phyloP scores from a whole-genome alignment of 1,140 invertebrate genomes.

The Oppia nitens region DNA sequence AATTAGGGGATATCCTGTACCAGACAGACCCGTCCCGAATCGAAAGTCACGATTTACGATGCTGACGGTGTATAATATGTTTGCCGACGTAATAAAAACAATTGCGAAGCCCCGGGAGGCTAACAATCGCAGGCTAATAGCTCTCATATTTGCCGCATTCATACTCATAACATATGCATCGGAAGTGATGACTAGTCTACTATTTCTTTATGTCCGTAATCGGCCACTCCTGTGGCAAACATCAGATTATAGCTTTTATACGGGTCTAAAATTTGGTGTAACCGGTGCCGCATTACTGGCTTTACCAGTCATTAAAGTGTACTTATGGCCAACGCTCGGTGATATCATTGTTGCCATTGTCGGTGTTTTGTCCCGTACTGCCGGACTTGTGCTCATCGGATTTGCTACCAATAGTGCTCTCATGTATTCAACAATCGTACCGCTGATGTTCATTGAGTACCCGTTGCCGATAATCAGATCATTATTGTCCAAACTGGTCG shows the following conservation, averaged over 20 bases:
- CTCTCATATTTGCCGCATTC: slow-evolving; percentile 25
- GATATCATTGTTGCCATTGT: slow-evolving; percentile 27
- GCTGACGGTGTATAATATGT: slow-evolving; percentile 3
- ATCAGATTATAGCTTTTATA: slow-evolving; percentile 29
- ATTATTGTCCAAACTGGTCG: slow-evolving; percentile 31
- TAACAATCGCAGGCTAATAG: slow-evolving; percentile 23
- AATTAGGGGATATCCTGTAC: slow-evolving; percentile 7
- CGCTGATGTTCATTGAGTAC: slow-evolving; percentile 30
- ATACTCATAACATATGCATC: slow-evolving; percentile 16
- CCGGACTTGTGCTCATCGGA: slow-evolving; percentile 26
- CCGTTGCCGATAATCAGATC: slow-evolving; percentile 31
- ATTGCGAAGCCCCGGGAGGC: slow-evolving; percentile 25
- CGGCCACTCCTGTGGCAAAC: slow-evolving; percentile 29
- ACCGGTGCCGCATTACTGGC: slow-evolving; percentile 25
- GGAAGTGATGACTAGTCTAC: slow-evolving; percentile 29
- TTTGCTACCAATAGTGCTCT: slow-evolving; percentile 23
- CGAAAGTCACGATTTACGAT: background rate
- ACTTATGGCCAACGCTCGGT: slow-evolving; percentile 13
- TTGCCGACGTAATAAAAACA: slow-evolving; percentile 25
- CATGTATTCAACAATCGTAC: slow-evolving; percentile 1
- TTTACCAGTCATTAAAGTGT: background rate
- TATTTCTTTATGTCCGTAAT: slow-evolving; percentile 27
- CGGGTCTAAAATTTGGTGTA: slow-evolving; percentile 28
- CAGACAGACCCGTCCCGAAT: no score
- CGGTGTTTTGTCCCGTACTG: slow-evolving; percentile 29